phyloP scores from a whole-genome alignment of 2,888 invertebrate species.

The Alentia gelatinosa region DNA sequence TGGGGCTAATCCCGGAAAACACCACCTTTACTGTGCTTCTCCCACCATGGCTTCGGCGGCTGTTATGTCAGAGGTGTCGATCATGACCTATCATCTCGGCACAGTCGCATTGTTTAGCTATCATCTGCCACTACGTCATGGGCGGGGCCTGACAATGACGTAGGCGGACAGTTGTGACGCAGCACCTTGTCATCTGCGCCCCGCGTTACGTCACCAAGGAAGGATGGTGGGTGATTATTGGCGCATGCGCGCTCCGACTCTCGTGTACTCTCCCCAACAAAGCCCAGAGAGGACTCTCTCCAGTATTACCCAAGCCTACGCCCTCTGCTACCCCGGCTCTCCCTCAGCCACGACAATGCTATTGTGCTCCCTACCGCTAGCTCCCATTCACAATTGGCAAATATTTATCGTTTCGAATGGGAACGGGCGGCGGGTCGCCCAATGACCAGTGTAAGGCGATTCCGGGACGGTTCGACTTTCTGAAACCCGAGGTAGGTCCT shows the following conservation, averaged over 20 bases:
- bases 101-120: neutral
- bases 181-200: constrained; percentile 21
- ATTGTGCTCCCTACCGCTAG: neutral
- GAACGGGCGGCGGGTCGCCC: neutral
- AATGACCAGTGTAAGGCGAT: constrained; percentile 22
- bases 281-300: neutral
- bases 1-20: neutral
- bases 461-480: neutral
- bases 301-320: neutral
- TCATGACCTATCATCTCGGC: neutral
- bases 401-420: constrained; percentile 45
- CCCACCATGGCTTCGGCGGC: neutral
- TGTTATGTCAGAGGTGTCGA: neutral
- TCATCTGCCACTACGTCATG: neutral
- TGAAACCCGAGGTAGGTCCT: neutral
- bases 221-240: neutral
- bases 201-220: neutral
- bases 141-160: neutral
- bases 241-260: neutral
- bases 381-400: constrained; percentile 32
- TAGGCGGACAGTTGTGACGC: neutral
- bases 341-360: neutral
- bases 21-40: neutral
- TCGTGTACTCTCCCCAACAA: neutral
- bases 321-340: neutral